Evolutionary conservation across 2,797 vertebrate species (phyloP), one percentile per base, ranked within the genome.

Genomic region (Psittacula echo): DNA sequence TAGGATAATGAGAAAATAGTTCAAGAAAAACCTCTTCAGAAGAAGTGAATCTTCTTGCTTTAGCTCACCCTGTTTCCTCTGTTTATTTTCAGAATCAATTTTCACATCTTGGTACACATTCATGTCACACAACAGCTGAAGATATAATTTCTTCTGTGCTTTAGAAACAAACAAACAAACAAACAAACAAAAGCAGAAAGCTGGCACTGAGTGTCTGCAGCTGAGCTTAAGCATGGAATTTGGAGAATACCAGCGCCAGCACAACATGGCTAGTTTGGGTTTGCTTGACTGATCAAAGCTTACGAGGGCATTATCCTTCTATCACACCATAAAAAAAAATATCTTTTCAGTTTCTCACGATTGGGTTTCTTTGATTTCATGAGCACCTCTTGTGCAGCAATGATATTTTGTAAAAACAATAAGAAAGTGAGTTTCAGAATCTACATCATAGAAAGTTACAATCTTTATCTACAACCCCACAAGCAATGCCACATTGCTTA

Each of bases 401-500:
- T 6, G 22, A 22, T 74, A 66, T 60, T 95, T 77, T 73, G 11
- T 50, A 70, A 64, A 82, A 93, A n/a, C 7, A 85, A 39, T 20
- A 14, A 73, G 84, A 85, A 78, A 29, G 2, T 44, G 13, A 41
- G n/a, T 39, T 68, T 83, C 54, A 68, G 16, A 92, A 37, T 60
- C 7, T 41, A 5, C 8, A 8, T 53, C n/a, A 72, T 10, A 13
- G 44, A 56, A 9, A 83, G 5, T 34, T 70, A 34, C 5, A n/a
- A 7, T 32, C 3, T 66, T 42, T 87, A 34, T 48, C 6, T 87
- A 30, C 4, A 91, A 5, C 1, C 10, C 3, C 7, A 24, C 2
- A 30, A 10, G 9, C 0, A 2, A 60, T 64, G 60, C 7, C 5
- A 19, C 2, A n/a, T 71, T 13, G 1, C 11, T 56, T 29, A 15